Conservation (phyloP, 1,140 invertebrate species). For the Drosophila ercepeae region DNA sequence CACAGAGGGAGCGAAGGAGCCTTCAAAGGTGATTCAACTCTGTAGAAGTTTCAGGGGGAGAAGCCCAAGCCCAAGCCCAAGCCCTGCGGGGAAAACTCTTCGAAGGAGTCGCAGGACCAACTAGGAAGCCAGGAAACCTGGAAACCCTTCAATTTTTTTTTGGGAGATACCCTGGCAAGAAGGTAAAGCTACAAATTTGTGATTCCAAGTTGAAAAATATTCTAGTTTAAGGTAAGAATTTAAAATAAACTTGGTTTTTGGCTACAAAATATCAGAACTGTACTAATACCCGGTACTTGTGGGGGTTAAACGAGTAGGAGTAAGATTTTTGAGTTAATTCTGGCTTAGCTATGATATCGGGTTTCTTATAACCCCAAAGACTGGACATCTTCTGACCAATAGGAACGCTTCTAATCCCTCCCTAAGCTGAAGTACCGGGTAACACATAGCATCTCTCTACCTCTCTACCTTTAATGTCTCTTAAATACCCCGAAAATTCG, state of each 20-base stretch:
- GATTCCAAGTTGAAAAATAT: neutral
- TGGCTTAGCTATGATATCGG: too few species aligned
- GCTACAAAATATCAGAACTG: neutral
- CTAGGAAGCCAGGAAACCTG: too few species aligned
- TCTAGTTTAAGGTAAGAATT: neutral
- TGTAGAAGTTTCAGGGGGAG: neutral
- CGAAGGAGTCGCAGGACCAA: neutral
- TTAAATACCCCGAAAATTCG: too few species aligned
- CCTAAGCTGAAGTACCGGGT: neutral
- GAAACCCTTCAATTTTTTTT: neutral
- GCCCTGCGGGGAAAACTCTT: conserved; percentile 4
- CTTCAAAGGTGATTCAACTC: conserved; percentile 49
- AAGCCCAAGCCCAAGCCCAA: conserved; percentile 4
- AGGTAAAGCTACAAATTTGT: neutral
- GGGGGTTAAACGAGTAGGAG: too few species aligned
- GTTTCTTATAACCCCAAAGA: too few species aligned
- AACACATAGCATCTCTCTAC: neutral
- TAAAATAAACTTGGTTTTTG: too few species aligned
- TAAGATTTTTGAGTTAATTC: too few species aligned
- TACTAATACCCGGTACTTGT: neutral
- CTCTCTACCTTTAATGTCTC: too few species aligned
- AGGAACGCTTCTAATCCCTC: too few species aligned
- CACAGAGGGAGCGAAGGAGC: neutral
- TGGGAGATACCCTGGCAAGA: neutral
- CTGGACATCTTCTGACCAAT: too few species aligned